Percentiles rank a stretch among this genome's conserved stretches.
These are phyloP conservation scores for Pseudococcus jackbeardsleyi DNA, from an alignment of 2,888 invertebrate species.

Conservation along the genomic window DNA sequence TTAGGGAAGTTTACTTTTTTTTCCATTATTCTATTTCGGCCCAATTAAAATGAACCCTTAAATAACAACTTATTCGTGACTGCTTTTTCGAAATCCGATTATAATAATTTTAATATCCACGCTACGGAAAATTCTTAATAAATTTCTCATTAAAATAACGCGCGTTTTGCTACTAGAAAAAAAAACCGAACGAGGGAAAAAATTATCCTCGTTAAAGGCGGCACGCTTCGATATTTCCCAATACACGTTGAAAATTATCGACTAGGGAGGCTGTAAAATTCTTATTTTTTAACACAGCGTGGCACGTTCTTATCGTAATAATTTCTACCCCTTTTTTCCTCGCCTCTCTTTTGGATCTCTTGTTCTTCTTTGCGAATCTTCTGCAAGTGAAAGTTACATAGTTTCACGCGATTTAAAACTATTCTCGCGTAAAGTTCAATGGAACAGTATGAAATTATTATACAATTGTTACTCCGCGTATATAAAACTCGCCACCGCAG, in stretches of 20 bases:
- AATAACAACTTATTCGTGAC: conserved; percentile 46
- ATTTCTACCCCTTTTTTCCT: neutral
- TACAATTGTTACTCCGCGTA: conserved; percentile 56
- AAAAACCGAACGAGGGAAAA: neutral
- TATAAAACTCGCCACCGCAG: neutral
- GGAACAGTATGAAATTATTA: conserved; percentile 60
- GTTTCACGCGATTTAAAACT: conserved; percentile 58
- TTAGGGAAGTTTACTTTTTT: conserved; percentile 39
- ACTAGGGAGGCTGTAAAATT: neutral
- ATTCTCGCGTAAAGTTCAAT: conserved; percentile 59
- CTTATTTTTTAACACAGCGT: neutral
- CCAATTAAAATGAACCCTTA: conserved; percentile 50
- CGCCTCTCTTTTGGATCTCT: neutral
- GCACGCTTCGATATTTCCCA: neutral
- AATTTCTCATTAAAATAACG: conserved; percentile 40
- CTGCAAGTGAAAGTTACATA: conserved; percentile 53
- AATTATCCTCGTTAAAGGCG: conserved; percentile 30
- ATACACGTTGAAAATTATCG: conserved; percentile 13
- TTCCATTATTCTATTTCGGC: conserved; percentile 15
- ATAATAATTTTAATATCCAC: conserved; percentile 26
- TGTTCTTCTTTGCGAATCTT: neutral
- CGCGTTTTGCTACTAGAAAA: neutral
- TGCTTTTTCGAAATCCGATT: conserved; percentile 26
- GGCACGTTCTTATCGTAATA: neutral
- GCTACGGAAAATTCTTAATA: conserved; percentile 29